These are phyloP conservation scores for Zaprionus kolodkinae DNA, from an alignment of 1,140 invertebrate genomes.

Conservation along the genomic window DNA sequence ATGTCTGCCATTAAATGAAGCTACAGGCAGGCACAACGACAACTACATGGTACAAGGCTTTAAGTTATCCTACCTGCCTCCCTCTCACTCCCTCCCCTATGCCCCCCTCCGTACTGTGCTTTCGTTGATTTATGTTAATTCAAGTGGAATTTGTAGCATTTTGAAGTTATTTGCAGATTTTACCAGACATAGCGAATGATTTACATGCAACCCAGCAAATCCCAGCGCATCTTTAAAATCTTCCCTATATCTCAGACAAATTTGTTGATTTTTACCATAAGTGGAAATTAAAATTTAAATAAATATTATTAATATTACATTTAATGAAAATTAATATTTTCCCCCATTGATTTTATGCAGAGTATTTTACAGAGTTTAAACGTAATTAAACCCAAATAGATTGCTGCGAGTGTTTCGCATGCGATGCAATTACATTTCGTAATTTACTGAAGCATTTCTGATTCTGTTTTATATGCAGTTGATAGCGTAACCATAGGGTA, in stretches of 20 bases:
- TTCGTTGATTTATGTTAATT: constrained; percentile 75
- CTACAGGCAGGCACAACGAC: constrained; percentile 55
- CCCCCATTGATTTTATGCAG: neutral
- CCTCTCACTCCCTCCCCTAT: neutral
- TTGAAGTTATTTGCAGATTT: constrained; percentile 70
- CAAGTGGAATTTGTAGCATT: constrained; percentile 71
- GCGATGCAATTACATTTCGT: constrained; percentile 35
- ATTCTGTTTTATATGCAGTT: constrained; percentile 1
- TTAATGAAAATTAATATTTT: neutral
- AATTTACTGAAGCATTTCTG: constrained; percentile 14
- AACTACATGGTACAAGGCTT: constrained; percentile 17
- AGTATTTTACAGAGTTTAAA: constrained; percentile 3
- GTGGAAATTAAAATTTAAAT: neutral
- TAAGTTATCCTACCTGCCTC: constrained; percentile 8
- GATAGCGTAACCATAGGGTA: neutral
- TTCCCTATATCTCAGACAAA: no score
- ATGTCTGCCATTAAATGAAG: constrained; percentile 82
- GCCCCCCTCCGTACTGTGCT: constrained; percentile 24
- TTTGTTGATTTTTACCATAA: no score
- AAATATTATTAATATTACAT: constrained; percentile 1
- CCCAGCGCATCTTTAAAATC: neutral
- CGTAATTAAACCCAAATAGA: constrained; percentile 59
- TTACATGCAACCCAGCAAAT: constrained; percentile 34
- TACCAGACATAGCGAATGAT: constrained; percentile 43
- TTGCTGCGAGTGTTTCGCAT: constrained; percentile 1